Base-by-base conservation (phyloP, 2,888 invertebrate genomes). In the Tinea semifulvella region DNA sequence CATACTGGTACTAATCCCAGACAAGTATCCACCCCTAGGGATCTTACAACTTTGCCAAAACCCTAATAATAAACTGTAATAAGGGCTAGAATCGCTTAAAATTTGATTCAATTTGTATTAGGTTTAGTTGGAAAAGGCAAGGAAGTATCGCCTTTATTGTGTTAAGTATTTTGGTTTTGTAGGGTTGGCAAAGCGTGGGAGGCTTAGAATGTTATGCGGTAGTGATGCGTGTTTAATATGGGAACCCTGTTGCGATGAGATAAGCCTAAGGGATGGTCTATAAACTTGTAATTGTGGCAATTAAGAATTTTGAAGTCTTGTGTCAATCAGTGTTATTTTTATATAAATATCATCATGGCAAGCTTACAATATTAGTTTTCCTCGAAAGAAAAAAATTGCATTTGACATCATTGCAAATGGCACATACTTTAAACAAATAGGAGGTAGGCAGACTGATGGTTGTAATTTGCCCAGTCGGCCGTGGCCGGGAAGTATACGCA, bases 1-100 rank as follows among this genome's bases (percentile, higher is more conserved):
- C 51, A 48, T 54, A 14, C 27, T 42, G 47, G 48, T 27, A 27
- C 42, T 42, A 76, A 77, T 73, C 76, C 71, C 51, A 62, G 58
- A 61, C 73, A 73, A 76, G 77, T 73, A 68, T 20, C 52, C 66
- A 67, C 68, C 70, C 60, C 66, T 52, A 60, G 73, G 71, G 71
- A 64, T 52, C 55, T 57, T 62, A 65, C 73, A 74, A 73, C 68
- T 63, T 65, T 68, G 65, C 61, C 56, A 51, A 57, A 53, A 13
- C 40, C 40, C 40, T 14, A 13, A 14, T 40, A 40, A 40, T 40
- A 40, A 36, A 36, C 17, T 11, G 22, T 14, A 40, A 22, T 8
- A 40, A 40, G 22, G n/a, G 3, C 11, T 11, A 40, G 11, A 40
- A 20, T 40, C n/a, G 40, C 20, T 40, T 40, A 13, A 11, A 20